Evolutionary conservation across 1,140 invertebrate species (phyloP), one percentile per base, ranked within the genome.

Genomic region (Eriocheir sinensis): DNA sequence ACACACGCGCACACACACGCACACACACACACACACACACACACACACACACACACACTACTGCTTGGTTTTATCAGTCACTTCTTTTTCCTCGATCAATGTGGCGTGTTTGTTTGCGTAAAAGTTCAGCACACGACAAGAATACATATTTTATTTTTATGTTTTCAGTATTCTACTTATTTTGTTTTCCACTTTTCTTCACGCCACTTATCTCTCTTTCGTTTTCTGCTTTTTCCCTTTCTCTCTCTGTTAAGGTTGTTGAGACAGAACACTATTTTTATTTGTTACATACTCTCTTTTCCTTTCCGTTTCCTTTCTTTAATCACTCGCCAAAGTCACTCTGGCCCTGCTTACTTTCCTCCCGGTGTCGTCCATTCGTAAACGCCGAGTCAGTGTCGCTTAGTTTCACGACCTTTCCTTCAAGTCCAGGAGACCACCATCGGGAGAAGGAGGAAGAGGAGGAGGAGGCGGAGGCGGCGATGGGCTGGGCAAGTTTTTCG

Each of bases 31-130:
- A 44, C 36, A 27, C 32, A 44, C 36, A 41, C 36, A 41, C 86
- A 8, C 85, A n/a, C 85, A 38, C 85, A 89, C 40, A 89, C 34
- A 88, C 85, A 88, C 86, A 86, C 83, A 86, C 83, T 38, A 48
- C 44, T 89, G 34, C 86, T 89, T n/a, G 60, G 27, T 72, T 72
- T n/a, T 72, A 72, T 72, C n/a, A n/a, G n/a, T 72, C 60, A 72
- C 60, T 72, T 72, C 21, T 72, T 21, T n/a, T 72, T n/a, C 60
- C 6, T 21, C 6, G 60, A 72, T 72, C 60, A n/a, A 4, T n/a
- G 8, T 4, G 60, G n/a, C 0, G 27, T 72, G 21, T 6, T 72
- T n/a, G n/a, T n/a, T n/a, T 72, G 21, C n/a, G n/a, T 72, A n/a
- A 72, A 72, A 72, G 21, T 72, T n/a, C n/a, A n/a, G 60, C 60